phyloP scores from a whole-genome alignment of 1,140 invertebrate genomes.

The Charaxes varanes region DNA sequence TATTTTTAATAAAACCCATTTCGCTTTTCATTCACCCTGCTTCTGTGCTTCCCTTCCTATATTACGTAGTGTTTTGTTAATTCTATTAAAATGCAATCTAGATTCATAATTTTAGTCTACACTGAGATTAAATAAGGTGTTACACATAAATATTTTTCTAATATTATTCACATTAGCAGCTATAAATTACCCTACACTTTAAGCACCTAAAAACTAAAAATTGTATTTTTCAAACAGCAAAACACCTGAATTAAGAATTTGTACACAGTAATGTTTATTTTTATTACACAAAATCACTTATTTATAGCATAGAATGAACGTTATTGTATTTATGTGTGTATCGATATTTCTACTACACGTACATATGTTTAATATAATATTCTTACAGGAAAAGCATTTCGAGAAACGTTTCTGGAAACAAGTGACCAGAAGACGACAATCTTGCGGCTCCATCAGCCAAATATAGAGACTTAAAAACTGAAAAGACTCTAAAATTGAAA shows the following conservation, averaged over 20 bases:
- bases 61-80: slow-evolving; percentile 4
- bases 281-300: no score
- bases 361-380: slow-evolving; percentile 20
- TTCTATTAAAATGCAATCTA: slow-evolving; percentile 6
- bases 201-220: no score
- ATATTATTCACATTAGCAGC: no score
- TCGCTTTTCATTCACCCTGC: slow-evolving; percentile 60
- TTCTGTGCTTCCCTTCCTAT: slow-evolving; percentile 37
- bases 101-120: background rate
- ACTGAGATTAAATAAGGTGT: no score
- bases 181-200: no score
- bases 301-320: no score
- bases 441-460: slow-evolving; percentile 62
- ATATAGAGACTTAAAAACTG: slow-evolving; percentile 34
- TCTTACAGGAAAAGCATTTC: slow-evolving; percentile 66
- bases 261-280: no score
- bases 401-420: slow-evolving; percentile 72
- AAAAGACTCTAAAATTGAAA: slow-evolving; percentile 16
- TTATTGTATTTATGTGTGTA: slow-evolving; percentile 1
- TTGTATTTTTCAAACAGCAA: no score
- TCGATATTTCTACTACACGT: slow-evolving; percentile 8
- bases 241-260: no score
- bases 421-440: slow-evolving; percentile 65
- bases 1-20: slow-evolving; percentile 65
- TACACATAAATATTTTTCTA: background rate